phyloP scores from a whole-genome alignment of 2,888 invertebrate genomes.

The Frankliniella intonsa region DNA sequence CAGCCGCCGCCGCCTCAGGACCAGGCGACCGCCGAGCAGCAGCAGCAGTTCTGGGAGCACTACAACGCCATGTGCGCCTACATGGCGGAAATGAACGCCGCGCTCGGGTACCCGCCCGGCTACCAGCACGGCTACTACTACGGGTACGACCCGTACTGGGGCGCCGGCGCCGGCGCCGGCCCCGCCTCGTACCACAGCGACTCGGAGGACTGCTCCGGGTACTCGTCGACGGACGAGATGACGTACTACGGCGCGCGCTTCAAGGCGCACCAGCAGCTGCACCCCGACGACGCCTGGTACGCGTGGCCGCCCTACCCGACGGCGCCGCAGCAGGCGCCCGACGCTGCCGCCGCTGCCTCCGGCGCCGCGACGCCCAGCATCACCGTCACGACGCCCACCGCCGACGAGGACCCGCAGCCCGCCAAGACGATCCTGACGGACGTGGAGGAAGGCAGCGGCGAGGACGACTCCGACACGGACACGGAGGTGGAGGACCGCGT shows the following conservation, averaged over 20 bases:
- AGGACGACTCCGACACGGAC: constrained; percentile 37
- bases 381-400: constrained; percentile 22
- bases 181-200: constrained; percentile 42
- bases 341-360: background rate
- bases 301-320: background rate
- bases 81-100: constrained; percentile 41
- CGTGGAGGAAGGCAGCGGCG: constrained; percentile 3
- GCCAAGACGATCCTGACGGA: background rate
- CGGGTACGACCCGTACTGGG: constrained; percentile 40
- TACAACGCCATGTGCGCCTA: constrained; percentile 42
- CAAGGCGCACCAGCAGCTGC: constrained; percentile 34
- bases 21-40: constrained; percentile 35
- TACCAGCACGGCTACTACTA: constrained; percentile 34
- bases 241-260: constrained; percentile 40
- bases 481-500: constrained; percentile 43
- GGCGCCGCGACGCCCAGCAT: background rate
- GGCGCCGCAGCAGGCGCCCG: background rate
- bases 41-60: constrained; percentile 41
- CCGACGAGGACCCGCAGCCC: background rate
- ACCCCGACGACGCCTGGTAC: constrained; percentile 27
- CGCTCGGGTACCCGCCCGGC: constrained; percentile 37
- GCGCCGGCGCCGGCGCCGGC: constrained; percentile 41
- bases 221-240: constrained; percentile 50
- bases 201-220: constrained; percentile 44
- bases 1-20: constrained; percentile 30